Base-by-base conservation (phyloP, 35 echinoderm and acorn worm genomes). In the Holothuria glaberrima region DNA sequence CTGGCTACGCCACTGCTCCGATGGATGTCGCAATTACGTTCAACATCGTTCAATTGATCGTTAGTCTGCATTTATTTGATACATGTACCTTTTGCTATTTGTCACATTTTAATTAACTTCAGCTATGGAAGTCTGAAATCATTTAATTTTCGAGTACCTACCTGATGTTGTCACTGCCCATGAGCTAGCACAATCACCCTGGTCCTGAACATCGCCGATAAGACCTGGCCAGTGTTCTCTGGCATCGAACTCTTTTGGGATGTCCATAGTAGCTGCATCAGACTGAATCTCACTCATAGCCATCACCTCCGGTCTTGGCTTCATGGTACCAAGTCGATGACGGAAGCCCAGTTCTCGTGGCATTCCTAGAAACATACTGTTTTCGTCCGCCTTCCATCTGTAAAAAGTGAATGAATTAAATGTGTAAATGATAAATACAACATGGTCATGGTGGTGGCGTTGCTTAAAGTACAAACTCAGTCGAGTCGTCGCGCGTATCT, bases 101-200 rank as follows among this genome's bases (percentile, higher is more conserved):
- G n/a, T n/a, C n/a, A n/a, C n/a, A n/a, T n/a, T n/a, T n/a, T n/a
- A n/a, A n/a, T n/a, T n/a, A n/a, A n/a, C n/a, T n/a, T n/a, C n/a
- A n/a, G n/a, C n/a, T n/a, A n/a, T n/a, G n/a, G n/a, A n/a, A n/a
- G n/a, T n/a, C n/a, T n/a, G n/a, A n/a, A n/a, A n/a, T n/a, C n/a
- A n/a, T n/a, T n/a, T n/a, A n/a, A n/a, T n/a, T n/a, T n/a, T n/a
- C n/a, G n/a, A n/a, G n/a, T 18, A 71, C 86, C 44, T 84, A 96
- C 94, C 75, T 44, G 82, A 67, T 29, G 94, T 96, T 46, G 97
- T 94, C 48, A 99, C 78, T 30, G 97, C 97, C 97, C 97, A 99
- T 1, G 97, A 99, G 50, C 91, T 93, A 24, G 90, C 93, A 83
- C 97, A 99, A 30, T 99, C 75, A 31, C 97, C 97, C 54, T 99